These are phyloP conservation scores for Pterocles orientalis DNA, from an alignment of 2,113 vertebrate genomes.

Conservation along the genomic window DNA sequence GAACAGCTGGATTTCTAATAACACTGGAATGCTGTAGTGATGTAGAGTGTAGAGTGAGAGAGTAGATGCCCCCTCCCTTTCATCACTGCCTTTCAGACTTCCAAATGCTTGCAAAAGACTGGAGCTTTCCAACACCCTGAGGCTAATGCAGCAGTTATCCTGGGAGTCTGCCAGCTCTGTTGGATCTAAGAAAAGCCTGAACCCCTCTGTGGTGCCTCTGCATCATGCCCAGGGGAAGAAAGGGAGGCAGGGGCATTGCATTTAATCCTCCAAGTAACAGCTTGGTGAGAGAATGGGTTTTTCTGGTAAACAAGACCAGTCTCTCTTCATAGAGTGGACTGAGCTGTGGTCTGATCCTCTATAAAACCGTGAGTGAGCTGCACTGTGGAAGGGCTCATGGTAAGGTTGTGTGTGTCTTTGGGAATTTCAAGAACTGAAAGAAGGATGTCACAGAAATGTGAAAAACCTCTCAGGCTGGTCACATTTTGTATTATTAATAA, in stretches of 20 bases:
- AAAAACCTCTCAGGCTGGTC: background rate
- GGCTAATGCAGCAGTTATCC: background rate
- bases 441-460: background rate
- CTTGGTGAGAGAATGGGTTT: background rate
- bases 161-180: background rate
- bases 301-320: background rate
- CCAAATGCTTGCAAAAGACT: background rate
- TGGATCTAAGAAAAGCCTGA: background rate
- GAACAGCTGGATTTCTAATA: conserved; percentile 29
- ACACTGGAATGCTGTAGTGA: background rate
- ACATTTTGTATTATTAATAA: background rate
- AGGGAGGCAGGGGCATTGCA: background rate
- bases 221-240: background rate
- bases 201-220: background rate
- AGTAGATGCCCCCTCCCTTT: background rate
- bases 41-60: background rate
- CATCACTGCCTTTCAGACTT: background rate
- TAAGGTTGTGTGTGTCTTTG: background rate
- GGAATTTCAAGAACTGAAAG: background rate
- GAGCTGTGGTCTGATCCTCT: background rate
- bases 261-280: background rate
- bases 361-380: background rate
- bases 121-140: background rate
- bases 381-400: background rate
- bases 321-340: background rate